These are phyloP conservation scores for Halictus rubicundus DNA, from an alignment of 1,140 invertebrate species.

Conservation along the genomic window DNA sequence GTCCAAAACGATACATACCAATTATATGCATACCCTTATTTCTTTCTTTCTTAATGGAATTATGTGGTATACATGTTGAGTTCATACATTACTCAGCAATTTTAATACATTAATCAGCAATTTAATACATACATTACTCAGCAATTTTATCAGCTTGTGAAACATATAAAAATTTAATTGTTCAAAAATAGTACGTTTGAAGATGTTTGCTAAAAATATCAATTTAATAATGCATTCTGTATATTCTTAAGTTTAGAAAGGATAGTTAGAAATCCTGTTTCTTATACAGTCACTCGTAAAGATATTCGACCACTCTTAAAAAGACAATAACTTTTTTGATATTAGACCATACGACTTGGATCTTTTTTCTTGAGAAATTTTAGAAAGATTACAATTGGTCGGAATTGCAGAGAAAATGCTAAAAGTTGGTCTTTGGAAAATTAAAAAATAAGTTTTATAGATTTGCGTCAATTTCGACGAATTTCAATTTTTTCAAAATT, in stretches of 20 bases:
- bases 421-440: no score
- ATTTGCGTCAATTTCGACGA: no score
- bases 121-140: conserved; percentile 6
- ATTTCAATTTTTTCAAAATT: no score
- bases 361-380: no score
- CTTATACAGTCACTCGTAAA: neutral
- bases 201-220: neutral
- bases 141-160: conserved; percentile 15
- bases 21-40: conserved; percentile 68
- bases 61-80: conserved; percentile 16
- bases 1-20: conserved; percentile 78
- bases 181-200: neutral
- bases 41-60: conserved; percentile 6
- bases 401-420: no score
- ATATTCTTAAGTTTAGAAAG: neutral
- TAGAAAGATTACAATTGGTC: no score
- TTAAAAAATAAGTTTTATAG: no score
- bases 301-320: no score
- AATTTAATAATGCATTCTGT: neutral
- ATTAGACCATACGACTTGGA: no score
- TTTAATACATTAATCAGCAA: conserved; percentile 6
- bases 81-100: conserved; percentile 4
- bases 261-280: neutral
- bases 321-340: no score
- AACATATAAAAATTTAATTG: neutral